Percentiles rank a stretch among this genome's conserved stretches.
These are phyloP conservation scores for Colinus virginianus DNA, from an alignment of 2,113 vertebrate genomes.

Conservation along the genomic window DNA sequence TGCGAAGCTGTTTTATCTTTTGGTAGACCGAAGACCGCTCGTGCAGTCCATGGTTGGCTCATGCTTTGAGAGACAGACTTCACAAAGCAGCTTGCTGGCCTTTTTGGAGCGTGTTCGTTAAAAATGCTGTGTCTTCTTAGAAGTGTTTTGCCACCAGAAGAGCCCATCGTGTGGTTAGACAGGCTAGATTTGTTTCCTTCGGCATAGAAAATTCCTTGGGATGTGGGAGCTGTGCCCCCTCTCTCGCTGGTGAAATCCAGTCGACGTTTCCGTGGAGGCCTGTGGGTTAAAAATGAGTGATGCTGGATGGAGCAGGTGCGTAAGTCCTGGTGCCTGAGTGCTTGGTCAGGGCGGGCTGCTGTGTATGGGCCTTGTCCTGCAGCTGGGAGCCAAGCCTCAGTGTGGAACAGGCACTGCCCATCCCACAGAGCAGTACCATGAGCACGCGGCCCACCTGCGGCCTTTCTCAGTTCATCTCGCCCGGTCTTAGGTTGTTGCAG, in stretches of 20 bases:
- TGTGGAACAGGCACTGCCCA: neutral
- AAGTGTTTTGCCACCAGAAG: neutral
- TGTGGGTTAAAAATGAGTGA: neutral
- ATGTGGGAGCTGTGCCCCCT: neutral
- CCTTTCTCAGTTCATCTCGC: neutral
- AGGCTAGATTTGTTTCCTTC: neutral
- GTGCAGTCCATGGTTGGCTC: neutral
- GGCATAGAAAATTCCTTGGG: neutral
- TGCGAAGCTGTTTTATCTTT: constrained; percentile 26
- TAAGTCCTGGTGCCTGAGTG: neutral
- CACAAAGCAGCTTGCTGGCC: neutral
- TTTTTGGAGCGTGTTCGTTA: neutral
- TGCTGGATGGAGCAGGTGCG: neutral
- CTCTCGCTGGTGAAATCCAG: neutral
- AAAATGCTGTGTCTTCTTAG: neutral
- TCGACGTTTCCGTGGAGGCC: neutral
- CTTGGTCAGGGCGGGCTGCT: neutral
- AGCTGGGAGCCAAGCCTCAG: neutral
- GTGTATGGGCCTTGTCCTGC: neutral
- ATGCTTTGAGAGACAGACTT: constrained; percentile 20
- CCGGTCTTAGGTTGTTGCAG: neutral
- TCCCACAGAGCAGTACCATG: neutral
- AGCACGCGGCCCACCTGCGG: rapidly evolving
- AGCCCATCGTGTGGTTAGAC: neutral
- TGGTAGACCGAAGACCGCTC: constrained; percentile 16